Conservation (phyloP, 2,888 invertebrate species). For the Sphaerophoria rueppellii region DNA sequence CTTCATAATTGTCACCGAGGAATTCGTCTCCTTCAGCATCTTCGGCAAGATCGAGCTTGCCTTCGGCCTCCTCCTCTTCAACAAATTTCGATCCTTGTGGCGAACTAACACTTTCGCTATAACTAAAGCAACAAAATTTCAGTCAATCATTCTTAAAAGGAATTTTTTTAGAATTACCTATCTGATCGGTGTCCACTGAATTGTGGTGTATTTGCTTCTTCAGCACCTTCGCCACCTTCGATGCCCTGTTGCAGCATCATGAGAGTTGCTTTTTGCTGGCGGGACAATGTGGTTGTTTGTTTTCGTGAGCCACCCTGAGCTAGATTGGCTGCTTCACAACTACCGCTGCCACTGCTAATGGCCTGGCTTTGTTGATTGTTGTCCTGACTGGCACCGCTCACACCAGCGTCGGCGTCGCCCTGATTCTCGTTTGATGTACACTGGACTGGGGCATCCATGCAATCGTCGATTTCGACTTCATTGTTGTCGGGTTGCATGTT, state of each 20-base stretch:
- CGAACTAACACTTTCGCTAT: conserved; percentile 85
- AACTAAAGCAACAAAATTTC: conserved; percentile 82
- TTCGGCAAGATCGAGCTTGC: conserved; percentile 81
- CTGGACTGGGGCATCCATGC: conserved; percentile 86
- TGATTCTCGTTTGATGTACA: conserved; percentile 82
- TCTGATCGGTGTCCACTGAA: conserved; percentile 81
- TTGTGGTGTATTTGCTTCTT: conserved; percentile 92
- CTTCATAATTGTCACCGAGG: conserved; percentile 47
- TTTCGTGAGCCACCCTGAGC: conserved; percentile 78
- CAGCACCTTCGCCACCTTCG: conserved; percentile 82
- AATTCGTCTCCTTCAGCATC: conserved; percentile 81
- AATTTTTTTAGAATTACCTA: conserved; percentile 75
- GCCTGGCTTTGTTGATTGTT: conserved; percentile 86
- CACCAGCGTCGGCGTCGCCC: conserved; percentile 81
- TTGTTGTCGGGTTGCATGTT: conserved; percentile 85
- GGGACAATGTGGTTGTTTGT: conserved; percentile 78
- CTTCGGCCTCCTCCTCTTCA: conserved; percentile 82
- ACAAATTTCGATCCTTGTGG: conserved; percentile 89
- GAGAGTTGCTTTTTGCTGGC: conserved; percentile 78
- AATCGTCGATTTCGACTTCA: conserved; percentile 86
- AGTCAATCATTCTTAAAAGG: background rate
- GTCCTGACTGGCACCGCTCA: conserved; percentile 78
- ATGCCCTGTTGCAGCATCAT: conserved; percentile 77
- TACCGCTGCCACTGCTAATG: conserved; percentile 92
- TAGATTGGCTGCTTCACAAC: conserved; percentile 84